These are phyloP conservation scores for Carterocephalus palaemon DNA, from an alignment of 2,888 invertebrate species.

Conservation along the genomic window DNA sequence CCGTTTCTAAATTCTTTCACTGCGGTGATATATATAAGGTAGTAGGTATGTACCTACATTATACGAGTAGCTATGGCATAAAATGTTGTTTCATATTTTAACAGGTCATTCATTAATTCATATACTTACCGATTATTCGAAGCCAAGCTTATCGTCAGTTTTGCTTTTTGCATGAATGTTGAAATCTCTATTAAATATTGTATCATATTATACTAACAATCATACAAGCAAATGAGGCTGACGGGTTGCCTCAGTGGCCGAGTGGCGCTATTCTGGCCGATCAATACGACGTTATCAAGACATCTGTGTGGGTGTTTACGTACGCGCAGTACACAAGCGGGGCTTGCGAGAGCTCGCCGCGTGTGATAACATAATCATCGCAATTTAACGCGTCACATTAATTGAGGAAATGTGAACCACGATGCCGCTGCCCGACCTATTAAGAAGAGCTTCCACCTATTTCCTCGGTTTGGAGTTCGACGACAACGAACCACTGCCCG, in stretches of 20 bases:
- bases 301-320: constrained; percentile 69
- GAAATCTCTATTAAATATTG: no score
- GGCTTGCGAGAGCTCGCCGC: constrained; percentile 61
- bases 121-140: no score
- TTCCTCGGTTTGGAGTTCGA: constrained; percentile 85
- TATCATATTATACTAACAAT: constrained; percentile 12
- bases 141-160: no score
- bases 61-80: no score
- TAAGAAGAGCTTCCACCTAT: constrained; percentile 88
- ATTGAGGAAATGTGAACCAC: constrained; percentile 61
- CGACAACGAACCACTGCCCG: constrained; percentile 77
- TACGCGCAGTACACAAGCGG: constrained; percentile 68
- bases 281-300: constrained; percentile 74
- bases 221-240: background rate
- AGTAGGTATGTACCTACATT: no score
- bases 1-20: no score
- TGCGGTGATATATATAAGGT: no score
- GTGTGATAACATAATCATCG: constrained; percentile 46
- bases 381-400: constrained; percentile 32
- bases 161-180: no score
- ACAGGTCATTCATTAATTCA: no score
- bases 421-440: constrained; percentile 88
- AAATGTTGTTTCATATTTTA: no score
- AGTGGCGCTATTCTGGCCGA: constrained; percentile 52
- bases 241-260: constrained; percentile 15